phyloP scores from a whole-genome alignment of 1,140 invertebrate genomes.

The Lepidurus apus region DNA sequence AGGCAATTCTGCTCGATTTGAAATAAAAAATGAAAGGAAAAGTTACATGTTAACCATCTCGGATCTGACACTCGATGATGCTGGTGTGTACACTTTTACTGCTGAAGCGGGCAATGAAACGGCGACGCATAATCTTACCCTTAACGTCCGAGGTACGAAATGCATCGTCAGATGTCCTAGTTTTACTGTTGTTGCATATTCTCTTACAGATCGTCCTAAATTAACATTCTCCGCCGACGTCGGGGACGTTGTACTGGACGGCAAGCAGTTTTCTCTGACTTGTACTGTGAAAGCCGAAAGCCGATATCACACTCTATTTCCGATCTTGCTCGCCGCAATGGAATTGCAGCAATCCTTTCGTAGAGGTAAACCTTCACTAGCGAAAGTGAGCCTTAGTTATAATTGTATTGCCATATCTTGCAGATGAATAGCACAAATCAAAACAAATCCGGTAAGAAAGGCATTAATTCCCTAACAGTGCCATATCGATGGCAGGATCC shows the following conservation, averaged over 20 bases:
- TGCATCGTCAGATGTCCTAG: background rate
- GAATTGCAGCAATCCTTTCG: too few relatives aligned
- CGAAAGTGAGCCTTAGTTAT: background rate
- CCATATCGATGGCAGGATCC: too few relatives aligned
- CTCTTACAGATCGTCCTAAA: background rate
- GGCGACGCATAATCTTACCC: background rate
- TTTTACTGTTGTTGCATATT: background rate
- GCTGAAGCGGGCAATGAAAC: background rate
- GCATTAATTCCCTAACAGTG: too few relatives aligned
- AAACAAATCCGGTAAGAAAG: too few relatives aligned
- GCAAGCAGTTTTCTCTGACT: background rate
- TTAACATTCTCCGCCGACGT: background rate
- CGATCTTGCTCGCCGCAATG: background rate
- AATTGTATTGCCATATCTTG: too few relatives aligned
- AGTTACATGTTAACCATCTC: slow-evolving; percentile 16
- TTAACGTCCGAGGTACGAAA: slow-evolving; percentile 17
- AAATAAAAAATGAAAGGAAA: slow-evolving; percentile 10
- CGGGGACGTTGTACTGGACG: background rate
- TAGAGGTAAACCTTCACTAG: background rate
- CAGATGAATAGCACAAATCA: too few relatives aligned
- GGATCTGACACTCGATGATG: slow-evolving; percentile 24
- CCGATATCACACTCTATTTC: background rate
- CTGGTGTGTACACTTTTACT: slow-evolving; percentile 23
- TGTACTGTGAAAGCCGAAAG: background rate
- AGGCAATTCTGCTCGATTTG: background rate